These are phyloP conservation scores for Diabrotica balteata DNA, from an alignment of 2,888 invertebrate species.

Conservation along the genomic window DNA sequence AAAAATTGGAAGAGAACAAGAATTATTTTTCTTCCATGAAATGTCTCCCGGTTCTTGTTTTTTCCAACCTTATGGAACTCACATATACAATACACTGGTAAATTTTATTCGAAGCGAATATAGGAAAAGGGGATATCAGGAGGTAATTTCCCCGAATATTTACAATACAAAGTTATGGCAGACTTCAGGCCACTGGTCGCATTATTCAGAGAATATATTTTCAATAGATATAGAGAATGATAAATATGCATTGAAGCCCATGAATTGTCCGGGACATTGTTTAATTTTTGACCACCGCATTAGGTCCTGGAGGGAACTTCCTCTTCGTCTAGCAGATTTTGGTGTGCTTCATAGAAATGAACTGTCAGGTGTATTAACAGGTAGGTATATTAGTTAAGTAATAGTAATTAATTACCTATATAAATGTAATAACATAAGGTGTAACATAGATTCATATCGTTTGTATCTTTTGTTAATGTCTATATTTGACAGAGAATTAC, in stretches of 20 bases:
- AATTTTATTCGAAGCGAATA: slow-evolving; percentile 87
- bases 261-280: slow-evolving; percentile 99
- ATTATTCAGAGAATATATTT: slow-evolving; percentile 97
- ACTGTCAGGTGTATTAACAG: slow-evolving; percentile 89
- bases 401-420: too few relatives aligned
- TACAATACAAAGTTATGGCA: slow-evolving; percentile 97
- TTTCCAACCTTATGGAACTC: slow-evolving; percentile 95
- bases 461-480: too few relatives aligned
- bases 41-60: slow-evolving; percentile 98
- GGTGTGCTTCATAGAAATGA: slow-evolving; percentile 97
- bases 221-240: slow-evolving; percentile 95
- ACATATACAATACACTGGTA: slow-evolving; percentile 92
- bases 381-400: not conserved
- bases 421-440: too few relatives aligned
- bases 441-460: too few relatives aligned
- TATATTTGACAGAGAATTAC: too few relatives aligned
- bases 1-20: slow-evolving; percentile 75
- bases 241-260: slow-evolving; percentile 94
- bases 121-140: slow-evolving; percentile 89
- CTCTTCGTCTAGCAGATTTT: slow-evolving; percentile 94
- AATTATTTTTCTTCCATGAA: slow-evolving; percentile 90
- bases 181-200: slow-evolving; percentile 98
- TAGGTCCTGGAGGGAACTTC: slow-evolving; percentile 95
- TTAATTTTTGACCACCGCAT: slow-evolving; percentile 79
- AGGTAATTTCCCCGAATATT: slow-evolving; percentile 95